Evolutionary conservation across 2,113 vertebrate genomes (phyloP).

Genomic region (Beaufortia kweichowensis): DNA sequence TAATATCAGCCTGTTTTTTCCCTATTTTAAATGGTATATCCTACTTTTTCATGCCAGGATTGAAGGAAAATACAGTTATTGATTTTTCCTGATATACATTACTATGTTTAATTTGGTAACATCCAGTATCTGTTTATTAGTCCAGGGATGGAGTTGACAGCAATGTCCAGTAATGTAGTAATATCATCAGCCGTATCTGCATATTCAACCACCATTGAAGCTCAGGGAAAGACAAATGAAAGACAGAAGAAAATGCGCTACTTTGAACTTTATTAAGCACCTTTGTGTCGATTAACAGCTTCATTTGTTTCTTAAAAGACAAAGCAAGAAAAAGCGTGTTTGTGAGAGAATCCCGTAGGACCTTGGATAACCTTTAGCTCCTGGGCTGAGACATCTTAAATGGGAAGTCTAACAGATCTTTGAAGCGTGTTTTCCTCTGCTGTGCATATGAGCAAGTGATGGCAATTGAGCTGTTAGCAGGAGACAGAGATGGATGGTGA

Average conservation of each 20-base stretch:
- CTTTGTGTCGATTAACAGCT: background rate
- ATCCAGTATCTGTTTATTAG: too few species aligned
- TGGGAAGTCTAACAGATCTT: constrained; percentile 22
- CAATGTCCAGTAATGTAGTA: too few species aligned
- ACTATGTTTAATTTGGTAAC: too few species aligned
- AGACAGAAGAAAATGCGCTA: background rate
- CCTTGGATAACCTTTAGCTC: background rate
- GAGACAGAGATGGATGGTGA: constrained; percentile 29
- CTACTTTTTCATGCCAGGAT: too few species aligned
- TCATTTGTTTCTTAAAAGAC: background rate
- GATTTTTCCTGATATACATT: too few species aligned
- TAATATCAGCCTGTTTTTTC: too few species aligned
- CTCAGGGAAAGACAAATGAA: too few species aligned
- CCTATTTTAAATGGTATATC: too few species aligned
- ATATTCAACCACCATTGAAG: too few species aligned
- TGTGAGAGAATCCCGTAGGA: background rate
- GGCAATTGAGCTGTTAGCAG: constrained; percentile 17
- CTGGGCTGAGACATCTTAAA: background rate
- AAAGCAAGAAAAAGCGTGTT: background rate
- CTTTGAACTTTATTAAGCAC: background rate
- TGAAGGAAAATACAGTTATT: too few species aligned
- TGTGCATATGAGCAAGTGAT: constrained; percentile 19
- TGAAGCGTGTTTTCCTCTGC: constrained; percentile 16
- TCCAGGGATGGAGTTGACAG: too few species aligned
- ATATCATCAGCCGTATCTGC: too few species aligned